A percentile compares a stretch with the other conserved stretches of the same genome.
Evolutionary conservation across 2,888 invertebrate genomes (phyloP).

Genomic region (Oscheius onirici): DNA sequence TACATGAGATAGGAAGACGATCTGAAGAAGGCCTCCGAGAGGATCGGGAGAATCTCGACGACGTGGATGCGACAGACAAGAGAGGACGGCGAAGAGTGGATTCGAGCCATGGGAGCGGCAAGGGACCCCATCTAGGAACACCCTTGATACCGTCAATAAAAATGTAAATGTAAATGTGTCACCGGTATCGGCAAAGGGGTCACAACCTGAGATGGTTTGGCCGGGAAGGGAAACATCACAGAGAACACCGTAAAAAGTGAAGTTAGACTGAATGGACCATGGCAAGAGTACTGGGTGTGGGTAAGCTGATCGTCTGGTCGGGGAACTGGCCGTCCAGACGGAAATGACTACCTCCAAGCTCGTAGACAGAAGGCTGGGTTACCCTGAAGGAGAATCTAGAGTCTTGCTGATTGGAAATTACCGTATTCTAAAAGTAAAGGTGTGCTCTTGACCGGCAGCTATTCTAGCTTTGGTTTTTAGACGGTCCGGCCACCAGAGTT

Average conservation of each 20-base stretch:
- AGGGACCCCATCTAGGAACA: no score
- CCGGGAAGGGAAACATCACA: no score
- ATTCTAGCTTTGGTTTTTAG: conserved; percentile 2
- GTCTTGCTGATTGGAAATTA: not conserved
- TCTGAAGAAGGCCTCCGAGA: no score
- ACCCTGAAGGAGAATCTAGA: conserved; percentile 6
- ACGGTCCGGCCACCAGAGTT: conserved; percentile 33
- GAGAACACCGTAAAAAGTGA: not conserved
- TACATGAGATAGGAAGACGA: no score
- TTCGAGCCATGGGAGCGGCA: no score
- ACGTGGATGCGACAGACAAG: no score
- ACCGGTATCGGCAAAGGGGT: no score
- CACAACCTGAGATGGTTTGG: no score
- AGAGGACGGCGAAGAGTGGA: no score
- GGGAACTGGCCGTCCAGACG: conserved; percentile 15
- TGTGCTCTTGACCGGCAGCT: conserved; percentile 1
- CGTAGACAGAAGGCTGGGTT: conserved; percentile 33
- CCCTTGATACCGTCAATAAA: no score
- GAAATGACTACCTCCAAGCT: conserved; percentile 29
- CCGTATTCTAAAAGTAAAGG: conserved; percentile 24
- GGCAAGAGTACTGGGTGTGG: conserved; percentile 1
- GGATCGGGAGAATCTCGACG: no score
- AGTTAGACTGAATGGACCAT: conserved; percentile 22
- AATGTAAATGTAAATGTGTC: no score
- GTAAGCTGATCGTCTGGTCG: not conserved